Percentiles rank a stretch among this genome's conserved stretches.
Evolutionary conservation across 2,113 vertebrate species (phyloP).

Genomic region (Phalacrocorax carbo): DNA sequence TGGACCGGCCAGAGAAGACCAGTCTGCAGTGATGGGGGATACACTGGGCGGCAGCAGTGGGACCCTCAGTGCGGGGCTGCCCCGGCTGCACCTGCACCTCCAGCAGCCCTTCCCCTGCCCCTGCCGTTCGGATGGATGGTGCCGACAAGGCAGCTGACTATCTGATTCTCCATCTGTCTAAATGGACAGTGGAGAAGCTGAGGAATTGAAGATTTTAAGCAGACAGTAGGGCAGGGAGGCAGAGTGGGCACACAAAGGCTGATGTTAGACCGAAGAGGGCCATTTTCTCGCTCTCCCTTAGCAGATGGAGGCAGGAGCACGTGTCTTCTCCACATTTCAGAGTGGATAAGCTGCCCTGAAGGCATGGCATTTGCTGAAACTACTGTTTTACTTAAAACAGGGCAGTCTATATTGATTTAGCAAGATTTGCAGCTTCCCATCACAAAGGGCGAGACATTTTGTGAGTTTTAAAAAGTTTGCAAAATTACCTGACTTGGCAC

Average conservation of each 20-base stretch:
- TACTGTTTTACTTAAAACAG: background rate
- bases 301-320: background rate
- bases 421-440: background rate
- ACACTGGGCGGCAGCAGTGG: rapidly evolving
- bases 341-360: background rate
- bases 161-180: background rate
- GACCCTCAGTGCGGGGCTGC: background rate
- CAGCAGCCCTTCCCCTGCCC: background rate
- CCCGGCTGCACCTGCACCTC: background rate
- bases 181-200: background rate
- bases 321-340: background rate
- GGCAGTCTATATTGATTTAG: background rate
- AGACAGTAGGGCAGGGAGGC: background rate
- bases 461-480: background rate
- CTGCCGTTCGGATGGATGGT: rapidly evolving
- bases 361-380: background rate
- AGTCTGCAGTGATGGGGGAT: background rate
- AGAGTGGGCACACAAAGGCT: background rate
- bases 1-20: background rate
- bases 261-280: background rate
- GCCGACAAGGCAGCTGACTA: background rate
- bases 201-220: background rate
- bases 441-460: background rate
- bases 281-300: background rate
- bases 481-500: background rate